Evolutionary conservation across 1,140 invertebrate genomes (phyloP).

Genomic region (Megathymus violae): DNA sequence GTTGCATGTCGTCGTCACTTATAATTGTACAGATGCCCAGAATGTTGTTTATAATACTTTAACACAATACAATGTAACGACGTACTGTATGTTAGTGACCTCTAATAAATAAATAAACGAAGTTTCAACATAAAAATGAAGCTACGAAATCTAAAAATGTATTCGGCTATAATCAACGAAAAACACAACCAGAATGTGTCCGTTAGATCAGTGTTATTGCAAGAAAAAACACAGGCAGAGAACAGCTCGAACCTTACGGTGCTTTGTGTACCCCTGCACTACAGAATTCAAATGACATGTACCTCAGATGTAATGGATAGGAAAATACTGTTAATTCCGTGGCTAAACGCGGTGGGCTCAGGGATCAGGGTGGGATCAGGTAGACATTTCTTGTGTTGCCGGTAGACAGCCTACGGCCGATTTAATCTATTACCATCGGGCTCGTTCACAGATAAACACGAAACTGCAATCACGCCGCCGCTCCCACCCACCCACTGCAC

Average conservation of each 20-base stretch:
- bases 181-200: constrained; percentile 12
- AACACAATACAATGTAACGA: too few relatives aligned
- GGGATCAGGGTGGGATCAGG: too few relatives aligned
- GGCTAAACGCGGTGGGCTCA: constrained; percentile 23
- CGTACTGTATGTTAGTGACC: too few relatives aligned
- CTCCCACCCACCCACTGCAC: constrained; percentile 18
- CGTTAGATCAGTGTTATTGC: background rate
- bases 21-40: too few relatives aligned
- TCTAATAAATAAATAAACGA: too few relatives aligned
- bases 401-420: constrained; percentile 28
- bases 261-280: background rate
- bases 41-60: too few relatives aligned
- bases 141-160: too few relatives aligned
- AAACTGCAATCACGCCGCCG: constrained; percentile 25
- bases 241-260: constrained; percentile 11
- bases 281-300: constrained; percentile 20
- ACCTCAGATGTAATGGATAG: constrained; percentile 12
- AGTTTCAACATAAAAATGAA: too few relatives aligned
- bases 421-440: constrained; percentile 28
- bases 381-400: constrained; percentile 26
- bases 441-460: constrained; percentile 30
- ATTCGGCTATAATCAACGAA: too few relatives aligned
- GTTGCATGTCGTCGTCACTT: too few relatives aligned
- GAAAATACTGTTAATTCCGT: constrained; percentile 24
- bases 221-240: constrained; percentile 12